Percentiles rank a stretch among this genome's conserved stretches.
Conservation (phyloP, 2,888 invertebrate genomes). For the Seira musarum region DNA sequence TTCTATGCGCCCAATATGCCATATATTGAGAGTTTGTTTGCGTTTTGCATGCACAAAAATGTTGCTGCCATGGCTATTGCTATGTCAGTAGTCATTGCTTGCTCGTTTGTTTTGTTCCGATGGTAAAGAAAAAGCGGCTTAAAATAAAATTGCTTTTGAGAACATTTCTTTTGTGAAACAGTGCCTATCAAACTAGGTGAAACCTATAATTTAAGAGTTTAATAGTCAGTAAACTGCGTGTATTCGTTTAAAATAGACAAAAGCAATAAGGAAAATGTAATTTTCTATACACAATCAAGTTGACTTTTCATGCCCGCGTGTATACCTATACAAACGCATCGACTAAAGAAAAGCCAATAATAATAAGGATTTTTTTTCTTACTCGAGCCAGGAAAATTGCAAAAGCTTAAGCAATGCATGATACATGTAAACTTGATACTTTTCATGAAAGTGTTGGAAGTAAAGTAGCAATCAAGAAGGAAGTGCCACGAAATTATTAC, state of each 20-base stretch:
- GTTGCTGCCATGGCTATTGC: too few species aligned
- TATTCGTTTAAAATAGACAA: slow-evolving; percentile 11
- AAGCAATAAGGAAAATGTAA: slow-evolving; percentile 26
- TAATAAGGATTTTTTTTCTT: too few species aligned
- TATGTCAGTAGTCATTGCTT: background rate
- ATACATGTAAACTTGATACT: slow-evolving; percentile 6
- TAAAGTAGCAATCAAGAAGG: slow-evolving; percentile 37
- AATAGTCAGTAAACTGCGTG: slow-evolving; percentile 17
- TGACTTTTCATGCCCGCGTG: background rate
- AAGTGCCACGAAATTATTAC: slow-evolving; percentile 42
- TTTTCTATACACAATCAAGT: slow-evolving; percentile 1
- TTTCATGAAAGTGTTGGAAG: slow-evolving; percentile 13
- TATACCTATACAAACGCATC: slow-evolving; percentile 2
- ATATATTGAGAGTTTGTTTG: background rate
- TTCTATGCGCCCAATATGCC: background rate
- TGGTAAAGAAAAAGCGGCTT: background rate
- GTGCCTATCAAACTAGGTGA: slow-evolving; percentile 15
- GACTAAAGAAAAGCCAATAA: too few species aligned
- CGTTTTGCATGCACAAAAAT: background rate
- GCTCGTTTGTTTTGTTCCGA: background rate
- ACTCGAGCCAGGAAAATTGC: background rate
- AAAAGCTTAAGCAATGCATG: background rate
- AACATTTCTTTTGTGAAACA: background rate
- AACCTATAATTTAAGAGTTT: slow-evolving; percentile 40
- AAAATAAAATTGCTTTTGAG: background rate